phyloP scores from a whole-genome alignment of 2,113 vertebrate species.

The Cavia aperea region DNA sequence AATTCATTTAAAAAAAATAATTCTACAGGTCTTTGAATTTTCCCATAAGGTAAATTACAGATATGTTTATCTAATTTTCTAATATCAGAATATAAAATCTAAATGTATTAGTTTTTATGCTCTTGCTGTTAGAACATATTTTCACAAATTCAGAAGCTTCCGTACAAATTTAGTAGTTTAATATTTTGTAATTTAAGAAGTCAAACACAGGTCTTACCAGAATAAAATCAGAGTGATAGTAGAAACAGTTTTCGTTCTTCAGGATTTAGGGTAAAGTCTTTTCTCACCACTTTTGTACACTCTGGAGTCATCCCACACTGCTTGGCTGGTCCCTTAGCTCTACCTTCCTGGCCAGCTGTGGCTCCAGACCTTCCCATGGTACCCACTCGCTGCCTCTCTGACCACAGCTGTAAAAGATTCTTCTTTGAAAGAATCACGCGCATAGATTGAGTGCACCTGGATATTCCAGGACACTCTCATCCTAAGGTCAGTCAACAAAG shows the following conservation, averaged over 20 bases:
- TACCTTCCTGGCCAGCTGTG: neutral
- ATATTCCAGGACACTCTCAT: neutral
- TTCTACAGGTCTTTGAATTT: neutral
- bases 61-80: neutral
- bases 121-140: neutral
- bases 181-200: neutral
- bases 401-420: too few relatives aligned
- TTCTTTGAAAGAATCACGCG: neutral
- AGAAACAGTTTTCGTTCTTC: neutral
- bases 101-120: neutral
- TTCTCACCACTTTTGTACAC: neutral
- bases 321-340: fast-evolving
- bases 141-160: neutral
- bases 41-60: neutral
- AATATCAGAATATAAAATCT: neutral
- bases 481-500: neutral
- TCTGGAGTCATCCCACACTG: neutral
- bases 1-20: neutral
- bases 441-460: neutral
- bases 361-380: neutral
- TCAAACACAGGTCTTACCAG: neutral
- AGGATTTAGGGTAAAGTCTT: neutral
- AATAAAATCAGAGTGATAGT: neutral
- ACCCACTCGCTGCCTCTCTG: neutral
- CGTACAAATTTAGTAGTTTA: neutral